Base-by-base conservation (phyloP, 1,140 invertebrate species). In the Aethina tumida region DNA sequence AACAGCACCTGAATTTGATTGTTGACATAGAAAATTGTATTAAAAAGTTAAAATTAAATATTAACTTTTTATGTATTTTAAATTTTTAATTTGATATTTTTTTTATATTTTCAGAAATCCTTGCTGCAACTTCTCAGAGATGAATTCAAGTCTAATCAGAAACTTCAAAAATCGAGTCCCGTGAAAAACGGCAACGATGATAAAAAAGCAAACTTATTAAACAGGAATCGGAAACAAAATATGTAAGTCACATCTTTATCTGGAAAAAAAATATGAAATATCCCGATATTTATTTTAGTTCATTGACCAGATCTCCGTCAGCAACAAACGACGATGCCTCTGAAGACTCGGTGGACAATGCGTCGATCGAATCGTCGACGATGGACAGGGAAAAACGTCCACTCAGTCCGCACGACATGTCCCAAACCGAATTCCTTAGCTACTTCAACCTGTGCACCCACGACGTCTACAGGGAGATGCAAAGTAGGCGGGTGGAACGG, bases 401-500 rank as follows among this genome's bases (percentile, higher is more conserved):
- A 7, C 22, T 52, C 6, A 40, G 49, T 19, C 57, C 56, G 5
- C 48, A 60, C 14, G 52, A 60, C 17, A 22, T 60, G 1, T 37
- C 40, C 8, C 58, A 62, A 40, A 9, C 33, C 5, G 42, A 52
- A 35, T 70, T 69, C 37, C 42, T 70, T 4, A 53, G 34, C 20
- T 49, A 50, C 34, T 63, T 69, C 25, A 60, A 62, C 14, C 53
- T 72, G 17, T 64, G 63, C 16, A 70, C 68, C 6, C 60, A 55
- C 3, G 58, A 56, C 5, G 58, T 56, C 4, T 63, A 53, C 32
- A 49, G 52, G 7, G 67, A 71, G 45, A 55, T 71, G 35, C 67
- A 69, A 39, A 70, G 67, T 25, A 66, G 60, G 32, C 57, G 66
- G 35, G 62, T 62, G 3, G 69, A 72, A 48, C 58, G 70, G 22